These are phyloP conservation scores for Patella vulgata DNA, from an alignment of 1,140 invertebrate species.

Conservation along the genomic window DNA sequence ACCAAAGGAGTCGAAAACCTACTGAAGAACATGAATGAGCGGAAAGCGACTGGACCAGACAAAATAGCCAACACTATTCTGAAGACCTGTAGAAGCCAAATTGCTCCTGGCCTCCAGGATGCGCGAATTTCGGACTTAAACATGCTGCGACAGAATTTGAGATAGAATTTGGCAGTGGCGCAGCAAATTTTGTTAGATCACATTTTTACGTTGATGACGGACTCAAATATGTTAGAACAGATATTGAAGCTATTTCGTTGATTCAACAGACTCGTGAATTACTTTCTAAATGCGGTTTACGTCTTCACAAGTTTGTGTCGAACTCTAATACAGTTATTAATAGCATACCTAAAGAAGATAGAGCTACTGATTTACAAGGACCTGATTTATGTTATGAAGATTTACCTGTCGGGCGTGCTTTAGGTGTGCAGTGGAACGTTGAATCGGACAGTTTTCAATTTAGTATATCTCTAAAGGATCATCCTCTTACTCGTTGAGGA, in stretches of 20 bases:
- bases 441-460: constrained; percentile 24
- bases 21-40: no score
- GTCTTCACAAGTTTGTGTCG: constrained; percentile 27
- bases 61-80: no score
- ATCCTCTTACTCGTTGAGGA: no score
- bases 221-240: constrained; percentile 6
- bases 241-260: constrained; percentile 12
- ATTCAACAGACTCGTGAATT: constrained; percentile 7
- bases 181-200: no score
- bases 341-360: constrained; percentile 6
- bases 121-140: no score
- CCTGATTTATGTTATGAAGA: constrained; percentile 15
- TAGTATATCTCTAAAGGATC: constrained; percentile 8
- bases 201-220: no score
- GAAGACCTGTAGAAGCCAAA: no score
- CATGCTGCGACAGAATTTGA: no score
- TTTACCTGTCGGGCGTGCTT: constrained; percentile 23
- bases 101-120: no score
- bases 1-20: no score
- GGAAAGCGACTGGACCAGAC: no score
- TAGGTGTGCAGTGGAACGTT: constrained; percentile 26
- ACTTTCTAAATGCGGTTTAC: constrained; percentile 16
- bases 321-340: constrained; percentile 24
- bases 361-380: constrained; percentile 8
- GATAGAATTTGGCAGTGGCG: no score